Evolutionary conservation across 2,888 invertebrate species (phyloP).

Genomic region (Epiblema foenella): DNA sequence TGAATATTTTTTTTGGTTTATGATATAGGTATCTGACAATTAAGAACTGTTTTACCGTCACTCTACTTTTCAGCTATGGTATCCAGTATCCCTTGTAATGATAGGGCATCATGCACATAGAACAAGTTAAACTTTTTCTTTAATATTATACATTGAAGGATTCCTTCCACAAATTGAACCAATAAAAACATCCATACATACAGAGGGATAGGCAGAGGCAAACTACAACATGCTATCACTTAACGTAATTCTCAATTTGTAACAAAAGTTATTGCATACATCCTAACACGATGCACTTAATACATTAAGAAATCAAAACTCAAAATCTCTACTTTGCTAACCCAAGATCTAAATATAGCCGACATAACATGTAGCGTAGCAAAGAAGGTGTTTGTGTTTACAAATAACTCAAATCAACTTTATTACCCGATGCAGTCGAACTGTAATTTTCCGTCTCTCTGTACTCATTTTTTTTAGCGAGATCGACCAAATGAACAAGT

Average conservation of each 20-base stretch:
- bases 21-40: no score
- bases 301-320: background rate
- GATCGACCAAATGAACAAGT: slow-evolving; percentile 25
- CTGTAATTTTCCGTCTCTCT: slow-evolving; percentile 18
- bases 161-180: no score
- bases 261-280: background rate
- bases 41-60: no score
- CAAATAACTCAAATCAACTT: background rate
- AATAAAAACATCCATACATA: no score
- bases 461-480: slow-evolving; percentile 13
- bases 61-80: no score
- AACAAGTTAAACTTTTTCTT: background rate
- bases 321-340: background rate
- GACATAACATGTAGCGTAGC: background rate
- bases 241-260: background rate
- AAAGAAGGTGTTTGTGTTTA: background rate
- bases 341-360: background rate
- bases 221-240: background rate
- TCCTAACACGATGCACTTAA: background rate
- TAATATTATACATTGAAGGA: no score
- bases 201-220: no score
- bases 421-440: no score
- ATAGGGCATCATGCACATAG: background rate
- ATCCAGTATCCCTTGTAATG: background rate
- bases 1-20: no score